Base-by-base conservation (phyloP, 2,888 invertebrate species). In the Mythimna albipuncta region DNA sequence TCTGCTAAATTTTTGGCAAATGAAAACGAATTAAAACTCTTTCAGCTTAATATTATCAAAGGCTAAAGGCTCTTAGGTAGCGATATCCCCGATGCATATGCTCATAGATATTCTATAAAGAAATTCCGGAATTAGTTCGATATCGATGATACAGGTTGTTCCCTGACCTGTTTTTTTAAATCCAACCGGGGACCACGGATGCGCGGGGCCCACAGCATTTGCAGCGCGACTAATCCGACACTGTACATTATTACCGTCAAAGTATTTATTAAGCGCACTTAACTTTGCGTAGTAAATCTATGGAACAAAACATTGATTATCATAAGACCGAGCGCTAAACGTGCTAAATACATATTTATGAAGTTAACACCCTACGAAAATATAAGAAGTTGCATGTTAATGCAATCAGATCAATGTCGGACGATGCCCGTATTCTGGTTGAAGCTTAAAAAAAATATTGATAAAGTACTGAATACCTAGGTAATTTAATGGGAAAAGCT, bases 321-420 rank as follows among this genome's bases (percentile, higher is more conserved):
- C 78, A 79, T 73, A 77, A 73, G 64, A 59, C 65, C 41, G 66
- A 59, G 64, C 59, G 35, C 65, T 65, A 81, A 82, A 77, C 80
- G 80, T 81, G 75, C 75, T 41, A 88, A 87, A 90, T 91, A 88
- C 89, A 91, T 91, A 90, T 89, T 90, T 85, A 89, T 89, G 68
- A 85, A 84, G 77, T 82, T 77, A 69, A 81, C 86, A 85, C 85
- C 84, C 78, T 75, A 76, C 63, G 69, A 77, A 79, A 82, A 75
- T 69, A 54, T 63, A 76, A 80, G 64, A 72, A 77, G 72, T 79
- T 83, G 77, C 71, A 78, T 81, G 76, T 64, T 67, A 70, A 84
- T 75, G 76, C 63, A 75, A 69, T 75, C 77, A 74, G 82, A 83
- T 76, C 80, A 83, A 81, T 81, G 85, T 75, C 77, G 57, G 35